A percentile compares a stretch with the other conserved stretches of the same genome.
These are phyloP conservation scores for Atherinosoma microstoma DNA, from an alignment of 2,797 vertebrate genomes.

Conservation along the genomic window DNA sequence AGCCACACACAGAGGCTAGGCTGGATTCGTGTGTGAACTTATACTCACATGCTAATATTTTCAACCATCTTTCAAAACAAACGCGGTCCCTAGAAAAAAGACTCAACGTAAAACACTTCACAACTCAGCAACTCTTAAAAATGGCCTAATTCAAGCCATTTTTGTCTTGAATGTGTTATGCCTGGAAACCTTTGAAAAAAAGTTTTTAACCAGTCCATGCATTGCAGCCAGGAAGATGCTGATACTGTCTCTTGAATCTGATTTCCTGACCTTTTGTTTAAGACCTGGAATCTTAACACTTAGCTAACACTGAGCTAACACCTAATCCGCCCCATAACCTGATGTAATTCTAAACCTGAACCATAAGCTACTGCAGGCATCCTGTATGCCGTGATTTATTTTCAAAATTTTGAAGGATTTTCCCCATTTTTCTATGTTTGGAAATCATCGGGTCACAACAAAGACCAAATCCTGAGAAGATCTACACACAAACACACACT, in stretches of 20 bases:
- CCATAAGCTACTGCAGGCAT: neutral
- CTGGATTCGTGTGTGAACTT: conserved; percentile 4
- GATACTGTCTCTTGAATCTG: neutral
- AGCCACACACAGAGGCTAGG: neutral
- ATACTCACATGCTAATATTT: neutral
- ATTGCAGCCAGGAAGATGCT: too few relatives aligned
- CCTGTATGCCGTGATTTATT: neutral
- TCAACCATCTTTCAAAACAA: neutral
- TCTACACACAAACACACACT: conserved; percentile 15
- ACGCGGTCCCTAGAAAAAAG: neutral
- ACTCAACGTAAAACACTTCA: too few relatives aligned
- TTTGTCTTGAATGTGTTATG: too few relatives aligned
- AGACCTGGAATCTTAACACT: neutral
- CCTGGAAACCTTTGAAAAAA: too few relatives aligned
- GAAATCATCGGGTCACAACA: conserved; percentile 6
- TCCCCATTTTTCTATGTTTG: conserved; percentile 4
- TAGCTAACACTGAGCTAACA: conserved; percentile 3
- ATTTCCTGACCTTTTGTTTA: neutral
- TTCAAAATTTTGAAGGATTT: neutral
- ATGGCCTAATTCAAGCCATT: neutral
- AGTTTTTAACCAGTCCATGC: too few relatives aligned
- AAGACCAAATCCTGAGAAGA: conserved; percentile 3
- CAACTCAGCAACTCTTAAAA: neutral
- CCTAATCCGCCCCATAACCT: conserved; percentile 1
- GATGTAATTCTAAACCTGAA: conserved; percentile 16